Evolutionary conservation across 35 echinoderm and acorn worm species (phyloP).

Genomic region (Eucidaris tribuloides): DNA sequence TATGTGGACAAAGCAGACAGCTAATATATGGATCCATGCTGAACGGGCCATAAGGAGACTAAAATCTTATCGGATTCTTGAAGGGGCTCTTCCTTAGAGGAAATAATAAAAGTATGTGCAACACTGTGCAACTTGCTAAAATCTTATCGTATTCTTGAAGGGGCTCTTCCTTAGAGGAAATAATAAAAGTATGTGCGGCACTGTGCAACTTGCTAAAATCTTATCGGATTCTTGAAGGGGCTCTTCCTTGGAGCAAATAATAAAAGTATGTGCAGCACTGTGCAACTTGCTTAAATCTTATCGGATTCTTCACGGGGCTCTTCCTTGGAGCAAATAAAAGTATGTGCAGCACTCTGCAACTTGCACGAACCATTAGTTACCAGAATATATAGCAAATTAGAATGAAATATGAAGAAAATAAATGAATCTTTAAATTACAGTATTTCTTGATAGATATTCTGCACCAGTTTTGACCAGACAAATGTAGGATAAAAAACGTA

Average conservation of each 20-base stretch:
- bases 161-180: neutral
- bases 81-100: neutral
- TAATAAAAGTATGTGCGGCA: neutral
- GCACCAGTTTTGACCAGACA: too few relatives aligned
- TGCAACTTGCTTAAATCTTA: neutral
- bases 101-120: too few relatives aligned
- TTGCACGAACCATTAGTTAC: neutral
- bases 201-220: neutral
- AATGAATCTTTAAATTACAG: too few relatives aligned
- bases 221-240: neutral
- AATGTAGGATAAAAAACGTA: too few relatives aligned
- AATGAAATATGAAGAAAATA: too few relatives aligned
- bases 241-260: neutral
- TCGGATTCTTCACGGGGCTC: neutral
- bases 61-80: slow-evolving; percentile 3
- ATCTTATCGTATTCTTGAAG: neutral
- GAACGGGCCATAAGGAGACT: slow-evolving; percentile 9
- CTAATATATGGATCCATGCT: slow-evolving; percentile 3
- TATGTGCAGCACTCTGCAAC: neutral
- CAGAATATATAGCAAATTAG: too few relatives aligned
- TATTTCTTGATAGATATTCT: too few relatives aligned
- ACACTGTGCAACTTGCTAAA: too few relatives aligned
- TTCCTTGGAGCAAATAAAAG: neutral
- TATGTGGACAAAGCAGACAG: neutral
- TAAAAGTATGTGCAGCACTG: neutral